Evolutionary conservation across 2,797 vertebrate genomes (phyloP).

Genomic region (Odontamblyopus lacepedii): DNA sequence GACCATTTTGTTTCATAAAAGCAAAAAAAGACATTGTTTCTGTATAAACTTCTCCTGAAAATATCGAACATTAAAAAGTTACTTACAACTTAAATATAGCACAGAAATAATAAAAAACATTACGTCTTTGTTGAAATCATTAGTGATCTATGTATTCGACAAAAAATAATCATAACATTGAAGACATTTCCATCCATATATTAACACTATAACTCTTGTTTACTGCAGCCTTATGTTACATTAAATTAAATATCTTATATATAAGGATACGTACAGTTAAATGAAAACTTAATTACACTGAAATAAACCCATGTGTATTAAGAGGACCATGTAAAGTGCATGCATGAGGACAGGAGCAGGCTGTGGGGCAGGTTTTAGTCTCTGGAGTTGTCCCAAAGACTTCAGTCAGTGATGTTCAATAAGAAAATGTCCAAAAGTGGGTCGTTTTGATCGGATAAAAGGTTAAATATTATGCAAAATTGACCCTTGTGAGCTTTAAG

Average conservation of each 20-base stretch:
- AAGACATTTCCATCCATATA: background rate
- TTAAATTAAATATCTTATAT: slow-evolving; percentile 21
- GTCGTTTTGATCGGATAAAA: background rate
- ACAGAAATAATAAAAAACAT: background rate
- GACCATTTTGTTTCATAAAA: background rate
- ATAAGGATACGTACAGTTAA: slow-evolving; percentile 19
- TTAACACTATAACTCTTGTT: background rate
- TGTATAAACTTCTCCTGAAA: background rate
- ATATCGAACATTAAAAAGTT: background rate
- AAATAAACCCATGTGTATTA: slow-evolving; percentile 32
- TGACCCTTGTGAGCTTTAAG: too few species aligned
- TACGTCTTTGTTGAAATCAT: background rate
- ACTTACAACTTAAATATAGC: background rate
- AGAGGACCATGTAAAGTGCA: slow-evolving; percentile 51
- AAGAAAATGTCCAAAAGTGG: background rate
- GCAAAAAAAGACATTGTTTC: background rate
- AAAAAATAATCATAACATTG: background rate
- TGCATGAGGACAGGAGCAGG: slow-evolving; percentile 42
- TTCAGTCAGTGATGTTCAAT: background rate
- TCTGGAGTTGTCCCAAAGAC: background rate
- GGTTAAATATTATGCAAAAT: too few species aligned
- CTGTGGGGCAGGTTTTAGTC: slow-evolving; percentile 1
- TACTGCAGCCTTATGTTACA: slow-evolving; percentile 6
- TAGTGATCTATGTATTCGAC: background rate
- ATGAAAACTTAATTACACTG: slow-evolving; percentile 16